Conservation (phyloP, 2,888 invertebrate species). For the Ischnus inquisitorius region DNA sequence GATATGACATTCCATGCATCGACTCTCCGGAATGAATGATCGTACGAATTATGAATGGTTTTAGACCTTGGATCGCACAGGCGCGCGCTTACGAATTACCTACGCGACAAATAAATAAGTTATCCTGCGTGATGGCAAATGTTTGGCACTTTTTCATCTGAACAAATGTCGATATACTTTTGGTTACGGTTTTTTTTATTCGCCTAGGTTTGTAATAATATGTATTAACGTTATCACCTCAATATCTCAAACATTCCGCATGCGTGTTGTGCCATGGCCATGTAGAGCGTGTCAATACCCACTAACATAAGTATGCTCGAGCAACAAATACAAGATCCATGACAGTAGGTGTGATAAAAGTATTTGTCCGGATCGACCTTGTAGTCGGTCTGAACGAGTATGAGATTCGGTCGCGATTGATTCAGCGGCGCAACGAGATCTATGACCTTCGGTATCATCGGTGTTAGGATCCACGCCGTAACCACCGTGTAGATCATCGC, state of each 20-base stretch:
- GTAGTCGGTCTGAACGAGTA: slow-evolving; percentile 13
- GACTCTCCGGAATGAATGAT: no score
- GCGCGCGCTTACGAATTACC: no score
- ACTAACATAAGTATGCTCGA: neutral
- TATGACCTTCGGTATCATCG: neutral
- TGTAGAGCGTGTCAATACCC: slow-evolving; percentile 23
- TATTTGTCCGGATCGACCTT: slow-evolving; percentile 21
- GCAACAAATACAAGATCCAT: neutral
- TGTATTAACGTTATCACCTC: slow-evolving; percentile 6
- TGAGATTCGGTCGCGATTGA: neutral
- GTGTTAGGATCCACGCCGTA: neutral
- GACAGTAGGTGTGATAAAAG: neutral
- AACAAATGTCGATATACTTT: no score
- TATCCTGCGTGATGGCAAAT: no score
- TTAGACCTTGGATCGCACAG: no score
- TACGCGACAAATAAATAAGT: no score
- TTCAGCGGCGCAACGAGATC: slow-evolving; percentile 8
- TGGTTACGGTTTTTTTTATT: no score
- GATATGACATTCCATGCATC: no score
- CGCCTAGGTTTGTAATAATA: neutral
- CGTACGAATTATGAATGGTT: no score
- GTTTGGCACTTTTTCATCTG: no score
- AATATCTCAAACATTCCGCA: slow-evolving; percentile 30
- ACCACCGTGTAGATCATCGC: neutral
- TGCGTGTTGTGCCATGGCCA: neutral